Evolutionary conservation across 2,113 vertebrate genomes (phyloP).

Genomic region (Bubo blakistoni): DNA sequence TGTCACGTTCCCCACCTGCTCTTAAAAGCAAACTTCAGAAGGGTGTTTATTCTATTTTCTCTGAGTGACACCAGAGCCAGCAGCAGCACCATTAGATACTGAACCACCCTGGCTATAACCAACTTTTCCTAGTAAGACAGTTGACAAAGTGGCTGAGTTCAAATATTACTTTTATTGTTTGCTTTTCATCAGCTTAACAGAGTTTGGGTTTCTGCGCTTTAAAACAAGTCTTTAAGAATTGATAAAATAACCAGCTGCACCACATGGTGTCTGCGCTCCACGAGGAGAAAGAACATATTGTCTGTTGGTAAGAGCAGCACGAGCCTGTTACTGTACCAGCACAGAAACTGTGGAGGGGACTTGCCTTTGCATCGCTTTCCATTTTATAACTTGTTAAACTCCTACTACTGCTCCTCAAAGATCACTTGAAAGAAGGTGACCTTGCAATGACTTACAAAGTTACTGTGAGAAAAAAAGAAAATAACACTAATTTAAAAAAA

Average conservation of each 20-base stretch:
- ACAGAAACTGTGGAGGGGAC: not conserved
- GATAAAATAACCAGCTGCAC: not conserved
- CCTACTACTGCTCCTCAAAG: not conserved
- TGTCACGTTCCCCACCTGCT: not conserved
- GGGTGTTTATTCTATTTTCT: not conserved
- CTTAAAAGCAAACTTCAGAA: not conserved
- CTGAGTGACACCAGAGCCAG: not conserved
- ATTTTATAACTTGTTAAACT: not conserved
- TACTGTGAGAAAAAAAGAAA: not conserved
- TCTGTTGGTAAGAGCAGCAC: accelerated
- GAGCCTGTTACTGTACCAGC: accelerated
- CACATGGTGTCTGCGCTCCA: not conserved
- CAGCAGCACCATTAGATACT: not conserved
- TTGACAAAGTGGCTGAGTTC: not conserved
- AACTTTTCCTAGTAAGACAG: not conserved
- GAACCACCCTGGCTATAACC: not conserved
- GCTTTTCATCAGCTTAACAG: not conserved
- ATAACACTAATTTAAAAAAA: not conserved
- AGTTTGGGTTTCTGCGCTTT: not conserved
- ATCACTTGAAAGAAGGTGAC: not conserved
- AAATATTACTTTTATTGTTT: not conserved
- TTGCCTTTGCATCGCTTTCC: not conserved
- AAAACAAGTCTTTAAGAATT: not conserved
- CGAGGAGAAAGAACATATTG: accelerated
- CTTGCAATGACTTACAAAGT: not conserved